phyloP scores from a whole-genome alignment of 2,113 vertebrate species.

The Ia io region DNA sequence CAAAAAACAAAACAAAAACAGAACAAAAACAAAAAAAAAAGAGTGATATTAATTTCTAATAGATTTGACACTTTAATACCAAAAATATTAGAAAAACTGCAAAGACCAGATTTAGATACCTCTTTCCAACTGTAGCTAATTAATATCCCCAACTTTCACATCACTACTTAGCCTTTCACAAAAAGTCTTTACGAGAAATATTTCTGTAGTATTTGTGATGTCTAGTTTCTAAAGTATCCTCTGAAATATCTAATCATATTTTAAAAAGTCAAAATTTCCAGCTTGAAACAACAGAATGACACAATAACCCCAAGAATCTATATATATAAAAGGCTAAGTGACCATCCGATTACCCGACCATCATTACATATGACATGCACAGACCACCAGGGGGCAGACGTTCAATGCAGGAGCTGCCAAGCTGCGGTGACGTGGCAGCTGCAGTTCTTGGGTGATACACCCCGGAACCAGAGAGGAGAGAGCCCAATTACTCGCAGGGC shows the following conservation, averaged over 20 bases:
- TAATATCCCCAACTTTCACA: background rate
- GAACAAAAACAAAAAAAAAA: too few relatives aligned
- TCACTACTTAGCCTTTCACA: background rate
- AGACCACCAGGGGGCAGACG: too few relatives aligned
- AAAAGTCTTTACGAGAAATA: background rate
- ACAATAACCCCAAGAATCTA: background rate
- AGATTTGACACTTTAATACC: background rate
- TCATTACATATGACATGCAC: too few relatives aligned
- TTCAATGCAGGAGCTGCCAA: too few relatives aligned
- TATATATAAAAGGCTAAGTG: too few relatives aligned
- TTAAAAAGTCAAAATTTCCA: background rate
- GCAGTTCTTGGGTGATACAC: too few relatives aligned
- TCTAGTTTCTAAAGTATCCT: background rate
- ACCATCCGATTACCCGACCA: too few relatives aligned
- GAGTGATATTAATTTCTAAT: background rate
- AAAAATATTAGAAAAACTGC: background rate
- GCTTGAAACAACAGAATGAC: background rate
- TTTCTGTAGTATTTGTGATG: background rate
- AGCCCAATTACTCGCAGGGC: too few relatives aligned
- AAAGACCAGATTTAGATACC: background rate
- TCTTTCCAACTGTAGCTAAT: background rate
- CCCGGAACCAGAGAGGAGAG: too few relatives aligned
- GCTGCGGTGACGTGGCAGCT: too few relatives aligned
- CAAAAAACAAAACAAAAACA: too few relatives aligned
- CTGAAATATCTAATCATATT: background rate